These are phyloP conservation scores for Seriola aureovittata DNA, from an alignment of 2,113 vertebrate genomes.

Conservation along the genomic window DNA sequence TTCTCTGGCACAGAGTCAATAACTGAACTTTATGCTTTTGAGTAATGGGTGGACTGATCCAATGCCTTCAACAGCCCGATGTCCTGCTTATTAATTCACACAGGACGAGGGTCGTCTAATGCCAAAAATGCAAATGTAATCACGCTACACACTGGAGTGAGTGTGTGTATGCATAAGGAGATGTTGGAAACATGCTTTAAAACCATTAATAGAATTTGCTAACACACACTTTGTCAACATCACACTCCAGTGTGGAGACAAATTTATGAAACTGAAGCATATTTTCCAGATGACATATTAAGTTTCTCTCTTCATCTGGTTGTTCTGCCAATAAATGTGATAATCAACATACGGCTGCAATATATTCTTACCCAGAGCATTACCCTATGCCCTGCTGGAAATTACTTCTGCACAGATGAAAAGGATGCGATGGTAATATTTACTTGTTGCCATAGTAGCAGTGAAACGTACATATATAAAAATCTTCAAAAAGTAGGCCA, in stretches of 20 bases:
- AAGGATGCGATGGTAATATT: constrained; percentile 72
- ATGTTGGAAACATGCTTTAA: constrained; percentile 49
- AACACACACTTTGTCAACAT: constrained; percentile 59
- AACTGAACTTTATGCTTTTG: neutral
- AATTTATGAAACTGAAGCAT: constrained; percentile 43
- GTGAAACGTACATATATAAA: constrained; percentile 35
- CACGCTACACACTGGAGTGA: constrained; percentile 21
- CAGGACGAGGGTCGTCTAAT: neutral
- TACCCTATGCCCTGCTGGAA: constrained; percentile 58
- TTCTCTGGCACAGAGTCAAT: neutral
- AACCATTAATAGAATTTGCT: constrained; percentile 46
- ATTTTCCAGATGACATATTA: constrained; percentile 71
- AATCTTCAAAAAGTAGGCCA: constrained; percentile 53
- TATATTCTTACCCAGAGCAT: constrained; percentile 47
- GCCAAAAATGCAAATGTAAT: constrained; percentile 58
- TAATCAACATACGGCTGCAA: constrained; percentile 48
- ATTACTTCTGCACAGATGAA: constrained; percentile 59
- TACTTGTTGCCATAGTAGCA: constrained; percentile 71
- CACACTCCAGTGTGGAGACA: constrained; percentile 39
- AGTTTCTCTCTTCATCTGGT: constrained; percentile 41
- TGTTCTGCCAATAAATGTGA: constrained; percentile 54
- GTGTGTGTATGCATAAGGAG: constrained; percentile 20
- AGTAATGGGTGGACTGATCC: neutral
- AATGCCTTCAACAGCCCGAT: neutral
- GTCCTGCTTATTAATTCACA: neutral